Percentiles rank a stretch among this genome's conserved stretches.
Evolutionary conservation across 2,797 vertebrate species (phyloP).

Genomic region (Melopsittacus undulatus): DNA sequence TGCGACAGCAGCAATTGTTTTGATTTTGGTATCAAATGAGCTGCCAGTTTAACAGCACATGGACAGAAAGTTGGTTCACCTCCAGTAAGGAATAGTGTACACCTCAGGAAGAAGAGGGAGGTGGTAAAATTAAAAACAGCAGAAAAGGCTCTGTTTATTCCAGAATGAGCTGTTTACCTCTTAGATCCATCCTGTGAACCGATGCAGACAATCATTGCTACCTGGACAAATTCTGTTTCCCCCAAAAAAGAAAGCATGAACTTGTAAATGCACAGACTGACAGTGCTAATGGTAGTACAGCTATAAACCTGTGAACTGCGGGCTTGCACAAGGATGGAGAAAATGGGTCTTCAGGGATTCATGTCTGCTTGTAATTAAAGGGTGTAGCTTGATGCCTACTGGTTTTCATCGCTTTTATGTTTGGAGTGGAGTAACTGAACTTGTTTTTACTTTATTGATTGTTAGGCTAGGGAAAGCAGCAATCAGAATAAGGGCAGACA

Average conservation of each 20-base stretch:
- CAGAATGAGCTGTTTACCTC: neutral
- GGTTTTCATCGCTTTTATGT: neutral
- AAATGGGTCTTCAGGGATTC: neutral
- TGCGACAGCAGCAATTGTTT: neutral
- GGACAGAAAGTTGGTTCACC: neutral
- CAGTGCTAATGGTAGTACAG: neutral
- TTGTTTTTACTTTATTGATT: neutral
- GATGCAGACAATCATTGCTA: neutral
- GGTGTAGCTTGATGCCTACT: neutral
- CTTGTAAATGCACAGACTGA: neutral
- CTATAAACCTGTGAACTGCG: neutral
- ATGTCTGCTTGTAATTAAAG: neutral
- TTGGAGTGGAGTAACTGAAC: neutral
- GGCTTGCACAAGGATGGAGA: neutral
- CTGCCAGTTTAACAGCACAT: neutral
- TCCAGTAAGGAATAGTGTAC: neutral
- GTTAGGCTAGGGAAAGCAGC: neutral
- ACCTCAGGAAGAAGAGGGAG: neutral
- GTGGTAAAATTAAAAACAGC: neutral
- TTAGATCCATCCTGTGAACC: neutral
- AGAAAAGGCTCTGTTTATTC: neutral
- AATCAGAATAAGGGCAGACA: neutral
- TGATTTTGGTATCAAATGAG: neutral
- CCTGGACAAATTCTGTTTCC: neutral
- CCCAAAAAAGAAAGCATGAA: neutral